Evolutionary conservation across 2,797 vertebrate genomes (phyloP), one percentile per base, ranked within the genome.

Genomic region (Dipus sagitta): DNA sequence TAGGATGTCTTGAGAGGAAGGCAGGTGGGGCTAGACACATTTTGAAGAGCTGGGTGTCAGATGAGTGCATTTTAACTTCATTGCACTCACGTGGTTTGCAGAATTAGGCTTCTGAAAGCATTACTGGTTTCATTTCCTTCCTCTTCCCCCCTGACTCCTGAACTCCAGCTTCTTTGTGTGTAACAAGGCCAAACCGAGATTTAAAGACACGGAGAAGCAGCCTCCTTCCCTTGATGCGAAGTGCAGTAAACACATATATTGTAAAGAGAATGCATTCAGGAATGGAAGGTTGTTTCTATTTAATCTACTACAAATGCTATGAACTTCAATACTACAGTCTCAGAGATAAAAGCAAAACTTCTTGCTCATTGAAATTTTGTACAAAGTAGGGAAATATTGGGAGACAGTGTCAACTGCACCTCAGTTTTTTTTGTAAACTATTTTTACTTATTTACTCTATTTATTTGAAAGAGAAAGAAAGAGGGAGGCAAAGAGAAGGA

Each of bases 271-370:
- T 20, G 38, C 67, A n/a, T 2, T 32, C 18, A 60, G 79, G 21
- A 65, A 84, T 42, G 64, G 2, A 21, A 32, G 32, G 30, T 10
- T 77, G 28, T 24, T 77, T 30, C 26, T 52, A 18, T 54, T 15
- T 52, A 83, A 17, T 13, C 26, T 52, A 79, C 32, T 58, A n/a
- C 8, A 60, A 4, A 26, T 32, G 34, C 3, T 67, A 15, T 42
- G 26, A 17, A 92, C 86, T 74, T 6, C 64, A 85, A 93, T 64
- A 94, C 9, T 26, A 60, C 32, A 72, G 78, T 68, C 21, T 92
- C n/a, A 42, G 32, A 92, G 79, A 62, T 76, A 24, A 90, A 93
- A 94, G 28, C 58, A 74, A 68, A 21, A 3, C 76, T 58, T 75
- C 75, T 71, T 65, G 12, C 42, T 78, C 72, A 32, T n/a, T 71